Evolutionary conservation across 1,140 invertebrate genomes (phyloP).

Genomic region (Ceratina calcarata): DNA sequence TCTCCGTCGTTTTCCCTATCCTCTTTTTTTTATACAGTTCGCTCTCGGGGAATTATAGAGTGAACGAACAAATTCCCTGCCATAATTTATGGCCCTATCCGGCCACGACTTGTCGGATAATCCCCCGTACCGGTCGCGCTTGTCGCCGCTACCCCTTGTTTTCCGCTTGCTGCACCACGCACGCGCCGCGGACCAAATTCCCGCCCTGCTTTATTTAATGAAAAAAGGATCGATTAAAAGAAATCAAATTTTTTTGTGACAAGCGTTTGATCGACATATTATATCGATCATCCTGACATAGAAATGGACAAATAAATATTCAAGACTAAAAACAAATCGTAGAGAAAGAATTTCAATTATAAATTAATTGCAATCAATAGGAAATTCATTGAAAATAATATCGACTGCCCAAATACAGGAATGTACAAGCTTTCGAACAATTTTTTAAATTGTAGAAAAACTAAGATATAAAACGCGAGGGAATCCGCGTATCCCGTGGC

Average conservation of each 20-base stretch:
- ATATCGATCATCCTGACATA: too few relatives aligned
- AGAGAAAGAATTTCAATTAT: too few relatives aligned
- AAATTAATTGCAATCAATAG: too few relatives aligned
- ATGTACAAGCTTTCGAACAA: too few relatives aligned
- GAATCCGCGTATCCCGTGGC: constrained; percentile 57
- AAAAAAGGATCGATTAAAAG: background rate
- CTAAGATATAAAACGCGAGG: constrained; percentile 39
- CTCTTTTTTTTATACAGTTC: constrained; percentile 24
- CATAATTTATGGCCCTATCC: constrained; percentile 66
- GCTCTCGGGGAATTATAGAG: constrained; percentile 57
- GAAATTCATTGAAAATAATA: background rate
- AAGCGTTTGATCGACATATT: too few relatives aligned
- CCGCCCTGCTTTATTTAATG: too few relatives aligned
- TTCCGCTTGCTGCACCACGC: constrained; percentile 9
- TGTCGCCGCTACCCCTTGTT: constrained; percentile 53
- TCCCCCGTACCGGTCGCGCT: constrained; percentile 52
- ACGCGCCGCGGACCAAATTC: background rate
- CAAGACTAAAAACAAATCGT: too few relatives aligned
- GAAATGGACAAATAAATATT: too few relatives aligned
- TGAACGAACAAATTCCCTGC: constrained; percentile 62
- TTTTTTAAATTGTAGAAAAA: constrained; percentile 5
- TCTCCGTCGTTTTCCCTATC: constrained; percentile 25
- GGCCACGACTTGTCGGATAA: constrained; percentile 58
- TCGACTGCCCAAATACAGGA: too few relatives aligned
- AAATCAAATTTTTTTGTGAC: too few relatives aligned